phyloP scores from a whole-genome alignment of 2,888 invertebrate species.

The Drosophila suboccidentalis region DNA sequence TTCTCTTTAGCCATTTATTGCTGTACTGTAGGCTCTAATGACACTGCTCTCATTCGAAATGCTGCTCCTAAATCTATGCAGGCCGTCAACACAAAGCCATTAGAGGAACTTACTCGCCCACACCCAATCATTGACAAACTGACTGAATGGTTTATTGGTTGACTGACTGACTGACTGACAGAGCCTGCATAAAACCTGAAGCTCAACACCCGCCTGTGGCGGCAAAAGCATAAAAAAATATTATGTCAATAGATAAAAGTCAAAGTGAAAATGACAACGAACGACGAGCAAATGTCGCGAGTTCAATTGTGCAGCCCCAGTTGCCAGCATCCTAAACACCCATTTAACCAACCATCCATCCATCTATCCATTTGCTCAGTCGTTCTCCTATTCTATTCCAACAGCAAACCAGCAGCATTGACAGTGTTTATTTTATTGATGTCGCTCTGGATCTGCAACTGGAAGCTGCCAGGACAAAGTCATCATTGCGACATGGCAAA shows the following conservation, averaged over 20 bases:
- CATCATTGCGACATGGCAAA: constrained; percentile 51
- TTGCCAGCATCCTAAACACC: constrained; percentile 41
- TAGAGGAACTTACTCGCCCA: constrained; percentile 40
- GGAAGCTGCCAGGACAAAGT: constrained; percentile 56
- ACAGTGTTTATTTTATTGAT: constrained; percentile 80
- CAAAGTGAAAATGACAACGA: constrained; percentile 57
- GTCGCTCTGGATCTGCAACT: constrained; percentile 54
- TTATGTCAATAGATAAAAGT: constrained; percentile 82
- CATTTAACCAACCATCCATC: constrained; percentile 38
- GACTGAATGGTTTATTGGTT: constrained; percentile 36
- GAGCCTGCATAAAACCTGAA: constrained; percentile 45
- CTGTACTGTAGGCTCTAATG: constrained; percentile 47
- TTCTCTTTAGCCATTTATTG: constrained; percentile 23
- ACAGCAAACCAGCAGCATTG: constrained; percentile 41
- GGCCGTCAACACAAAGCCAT: constrained; percentile 71
- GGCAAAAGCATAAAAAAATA: constrained; percentile 67
- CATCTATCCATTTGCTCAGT: constrained; percentile 15
- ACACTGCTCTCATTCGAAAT: constrained; percentile 52
- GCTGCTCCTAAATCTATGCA: constrained; percentile 67
- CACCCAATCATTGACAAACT: constrained; percentile 31
- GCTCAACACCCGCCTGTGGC: constrained; percentile 48
- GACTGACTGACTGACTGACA: constrained; percentile 36
- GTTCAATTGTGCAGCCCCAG: constrained; percentile 70
- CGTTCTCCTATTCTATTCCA: constrained; percentile 15
- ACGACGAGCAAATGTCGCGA: constrained; percentile 66